phyloP scores from a whole-genome alignment of 2,113 vertebrate genomes.

The zebrafish (Danio rerio) region DNA sequence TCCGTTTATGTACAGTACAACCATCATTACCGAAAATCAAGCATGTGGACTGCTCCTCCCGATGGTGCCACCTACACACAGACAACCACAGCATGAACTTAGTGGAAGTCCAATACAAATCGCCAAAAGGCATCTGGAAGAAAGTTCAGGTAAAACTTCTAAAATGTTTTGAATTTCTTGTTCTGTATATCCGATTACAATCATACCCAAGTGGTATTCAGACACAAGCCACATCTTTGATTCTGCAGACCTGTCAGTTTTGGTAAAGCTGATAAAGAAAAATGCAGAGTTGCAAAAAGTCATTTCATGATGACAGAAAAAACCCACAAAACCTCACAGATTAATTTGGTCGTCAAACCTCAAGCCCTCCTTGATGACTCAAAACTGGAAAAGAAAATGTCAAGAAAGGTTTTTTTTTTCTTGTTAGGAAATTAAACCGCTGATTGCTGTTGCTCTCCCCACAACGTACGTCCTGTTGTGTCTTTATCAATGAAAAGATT shows the following conservation, averaged over 20 bases:
- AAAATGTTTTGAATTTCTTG: not conserved
- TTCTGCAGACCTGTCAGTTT: not conserved
- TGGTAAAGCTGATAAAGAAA: not conserved
- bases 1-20: conserved; percentile 48
- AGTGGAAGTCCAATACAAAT: conserved; percentile 66
- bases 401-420: conserved; percentile 45
- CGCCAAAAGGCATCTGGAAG: conserved; percentile 54
- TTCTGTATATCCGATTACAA: not conserved
- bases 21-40: conserved; percentile 45
- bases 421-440: conserved; percentile 11
- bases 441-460: conserved; percentile 6
- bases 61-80: conserved; percentile 40
- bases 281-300: conserved; percentile 17
- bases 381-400: conserved; percentile 61
- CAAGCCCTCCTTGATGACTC: conserved; percentile 57
- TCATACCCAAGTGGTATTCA: not conserved
- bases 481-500: conserved; percentile 20
- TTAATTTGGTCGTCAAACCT: conserved; percentile 30
- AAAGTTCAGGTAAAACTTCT: conserved; percentile 15
- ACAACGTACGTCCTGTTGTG: not conserved
- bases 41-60: conserved; percentile 41
- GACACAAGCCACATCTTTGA: not conserved
- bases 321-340: conserved; percentile 46
- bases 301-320: conserved; percentile 14
- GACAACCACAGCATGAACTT: conserved; percentile 26